Evolutionary conservation across 2,888 invertebrate species (phyloP).

Genomic region (Agonum fuliginosum): DNA sequence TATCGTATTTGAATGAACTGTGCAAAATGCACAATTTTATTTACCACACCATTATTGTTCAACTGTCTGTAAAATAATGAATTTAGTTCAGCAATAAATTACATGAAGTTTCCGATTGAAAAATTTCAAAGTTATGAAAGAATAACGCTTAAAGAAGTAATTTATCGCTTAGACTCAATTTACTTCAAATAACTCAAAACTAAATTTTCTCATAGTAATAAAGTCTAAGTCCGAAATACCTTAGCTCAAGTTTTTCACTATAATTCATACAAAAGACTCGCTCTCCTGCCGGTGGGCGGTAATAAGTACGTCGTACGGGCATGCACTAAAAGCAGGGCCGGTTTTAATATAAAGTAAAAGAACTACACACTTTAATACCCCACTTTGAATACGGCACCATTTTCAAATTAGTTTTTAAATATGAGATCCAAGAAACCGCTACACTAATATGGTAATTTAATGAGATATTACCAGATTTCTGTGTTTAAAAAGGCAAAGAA

Average conservation of each 20-base stretch:
- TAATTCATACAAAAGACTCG: slow-evolving; percentile 57
- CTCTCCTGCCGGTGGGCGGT: slow-evolving; percentile 27
- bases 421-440: too few relatives aligned
- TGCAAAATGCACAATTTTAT: background rate
- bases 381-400: too few relatives aligned
- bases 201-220: slow-evolving; percentile 47
- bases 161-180: slow-evolving; percentile 51
- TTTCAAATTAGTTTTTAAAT: too few relatives aligned
- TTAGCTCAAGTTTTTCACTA: slow-evolving; percentile 43
- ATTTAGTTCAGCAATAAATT: slow-evolving; percentile 23
- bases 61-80: slow-evolving; percentile 22
- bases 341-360: too few relatives aligned
- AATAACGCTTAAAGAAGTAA: slow-evolving; percentile 22
- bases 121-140: slow-evolving; percentile 25
- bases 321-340: too few relatives aligned
- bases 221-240: slow-evolving; percentile 54
- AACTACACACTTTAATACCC: background rate
- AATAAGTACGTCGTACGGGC: slow-evolving; percentile 38
- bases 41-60: slow-evolving; percentile 4
- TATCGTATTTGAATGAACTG: too few relatives aligned
- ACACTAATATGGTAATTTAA: too few relatives aligned
- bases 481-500: too few relatives aligned
- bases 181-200: slow-evolving; percentile 52
- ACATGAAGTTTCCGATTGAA: slow-evolving; percentile 31
- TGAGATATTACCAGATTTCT: too few relatives aligned